Evolutionary conservation across 2,797 vertebrate species (phyloP).

Genomic region (Gila robusta): DNA sequence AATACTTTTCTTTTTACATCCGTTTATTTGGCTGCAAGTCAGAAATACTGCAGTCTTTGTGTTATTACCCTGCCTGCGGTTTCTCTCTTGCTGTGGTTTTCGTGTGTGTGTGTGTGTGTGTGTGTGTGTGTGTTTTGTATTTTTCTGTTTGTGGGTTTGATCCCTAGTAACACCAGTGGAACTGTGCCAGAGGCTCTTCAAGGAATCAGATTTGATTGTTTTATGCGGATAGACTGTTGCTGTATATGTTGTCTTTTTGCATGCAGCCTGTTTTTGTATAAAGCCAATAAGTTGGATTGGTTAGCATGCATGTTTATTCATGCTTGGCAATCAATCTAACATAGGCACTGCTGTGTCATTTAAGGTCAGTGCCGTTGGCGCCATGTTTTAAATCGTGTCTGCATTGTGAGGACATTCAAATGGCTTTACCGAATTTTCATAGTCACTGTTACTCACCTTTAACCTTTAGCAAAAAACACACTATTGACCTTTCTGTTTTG

Average conservation of each 20-base stretch:
- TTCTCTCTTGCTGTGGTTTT: constrained; percentile 51
- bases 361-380: constrained; percentile 45
- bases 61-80: constrained; percentile 53
- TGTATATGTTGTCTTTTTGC: constrained; percentile 48
- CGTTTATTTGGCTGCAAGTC: constrained; percentile 53
- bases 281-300: constrained; percentile 33
- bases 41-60: constrained; percentile 55
- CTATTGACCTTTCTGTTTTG: not conserved
- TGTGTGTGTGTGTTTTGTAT: constrained; percentile 24
- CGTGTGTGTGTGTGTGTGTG: not conserved
- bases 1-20: constrained; percentile 51
- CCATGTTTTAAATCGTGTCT: constrained; percentile 65
- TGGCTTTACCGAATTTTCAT: not conserved
- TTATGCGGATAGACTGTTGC: constrained; percentile 52
- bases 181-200: constrained; percentile 33
- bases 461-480: not conserved
- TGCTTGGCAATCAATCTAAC: constrained; percentile 7
- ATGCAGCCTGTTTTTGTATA: not conserved
- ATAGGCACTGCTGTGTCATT: constrained; percentile 31
- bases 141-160: constrained; percentile 37
- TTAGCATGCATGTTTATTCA: constrained; percentile 40
- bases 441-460: not conserved
- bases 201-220: constrained; percentile 54
- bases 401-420: not conserved
- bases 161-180: constrained; percentile 53